Conservation (phyloP, 2,888 invertebrate genomes). For the Leptinotarsa peninsularis region DNA sequence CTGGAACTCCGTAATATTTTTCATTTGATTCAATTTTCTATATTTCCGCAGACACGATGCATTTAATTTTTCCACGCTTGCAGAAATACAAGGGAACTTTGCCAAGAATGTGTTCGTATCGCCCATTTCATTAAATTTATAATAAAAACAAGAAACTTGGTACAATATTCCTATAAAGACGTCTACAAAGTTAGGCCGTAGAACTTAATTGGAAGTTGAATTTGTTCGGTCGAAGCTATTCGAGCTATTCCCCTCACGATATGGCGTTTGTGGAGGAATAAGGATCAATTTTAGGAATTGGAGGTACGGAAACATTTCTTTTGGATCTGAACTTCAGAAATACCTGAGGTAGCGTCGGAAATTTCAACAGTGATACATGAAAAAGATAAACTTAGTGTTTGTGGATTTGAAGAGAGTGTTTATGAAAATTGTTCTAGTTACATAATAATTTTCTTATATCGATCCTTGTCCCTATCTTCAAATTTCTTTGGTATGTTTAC, state of each 20-base stretch:
- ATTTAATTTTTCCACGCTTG: slow-evolving; percentile 1
- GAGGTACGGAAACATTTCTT: background rate
- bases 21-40: slow-evolving; percentile 17
- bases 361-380: no score
- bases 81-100: slow-evolving; percentile 23
- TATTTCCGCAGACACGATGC: slow-evolving; percentile 10
- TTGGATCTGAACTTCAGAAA: no score
- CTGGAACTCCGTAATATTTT: background rate
- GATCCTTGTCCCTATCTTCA: no score
- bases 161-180: slow-evolving; percentile 49
- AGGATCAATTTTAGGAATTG: background rate
- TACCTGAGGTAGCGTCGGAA: no score
- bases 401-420: no score
- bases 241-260: background rate
- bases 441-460: no score
- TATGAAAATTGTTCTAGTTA: no score
- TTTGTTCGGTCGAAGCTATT: slow-evolving; percentile 28
- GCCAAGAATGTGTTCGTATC: slow-evolving; percentile 33
- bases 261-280: background rate
- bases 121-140: slow-evolving; percentile 32
- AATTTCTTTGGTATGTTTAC: no score
- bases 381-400: no score
- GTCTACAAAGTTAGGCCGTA: slow-evolving; percentile 49
- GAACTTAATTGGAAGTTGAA: slow-evolving; percentile 42
- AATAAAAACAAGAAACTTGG: slow-evolving; percentile 43